Base-by-base conservation (phyloP, 2,797 vertebrate species). In the Eurystomus glaucurus region DNA sequence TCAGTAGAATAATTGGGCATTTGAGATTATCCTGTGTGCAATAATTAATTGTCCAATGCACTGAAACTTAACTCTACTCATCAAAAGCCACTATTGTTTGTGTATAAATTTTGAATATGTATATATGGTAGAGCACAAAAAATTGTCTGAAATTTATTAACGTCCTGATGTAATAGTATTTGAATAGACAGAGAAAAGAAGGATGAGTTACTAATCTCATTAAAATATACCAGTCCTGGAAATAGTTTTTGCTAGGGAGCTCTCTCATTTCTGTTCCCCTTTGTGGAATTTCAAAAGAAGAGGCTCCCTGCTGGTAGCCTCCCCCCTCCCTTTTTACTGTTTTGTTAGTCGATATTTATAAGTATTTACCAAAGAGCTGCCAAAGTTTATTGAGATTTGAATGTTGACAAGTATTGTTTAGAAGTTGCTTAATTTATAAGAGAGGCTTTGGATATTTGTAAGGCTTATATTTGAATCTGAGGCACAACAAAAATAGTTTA, bases 321-420 rank as follows among this genome's bases (percentile, higher is more conserved):
- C 25, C 68, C 65, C 87, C n/a, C 71, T 95, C 88, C 90, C 68
- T 94, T 93, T 45, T 51, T 79, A 92, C 80, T 91, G 81, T 93
- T 86, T 96, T 80, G 61, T 92, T 95, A 92, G 72, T 68, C 94
- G 95, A 94, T 96, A 93, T 96, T 96, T 96, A 77, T 94, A 84
- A 96, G 61, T 97, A 88, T 96, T 98, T 97, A 97, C 98, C 98
- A 98, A 98, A 98, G 98, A 98, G 94, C 96, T 97, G 92, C 97
- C 97, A 91, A 93, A 97, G 94, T 92, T 92, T 96, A 57, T 91
- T 69, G 89, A 96, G 91, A 95, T 97, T 88, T 96, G 96, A 97
- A 90, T 97, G 95, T 97, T 87, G 76, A 96, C 92, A 90, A 90
- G 89, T 96, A 80, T 93, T 90, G 90, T 98, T 84, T 90, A 93